Conservation (phyloP, 2,888 invertebrate genomes). For the Allygus modestus region DNA sequence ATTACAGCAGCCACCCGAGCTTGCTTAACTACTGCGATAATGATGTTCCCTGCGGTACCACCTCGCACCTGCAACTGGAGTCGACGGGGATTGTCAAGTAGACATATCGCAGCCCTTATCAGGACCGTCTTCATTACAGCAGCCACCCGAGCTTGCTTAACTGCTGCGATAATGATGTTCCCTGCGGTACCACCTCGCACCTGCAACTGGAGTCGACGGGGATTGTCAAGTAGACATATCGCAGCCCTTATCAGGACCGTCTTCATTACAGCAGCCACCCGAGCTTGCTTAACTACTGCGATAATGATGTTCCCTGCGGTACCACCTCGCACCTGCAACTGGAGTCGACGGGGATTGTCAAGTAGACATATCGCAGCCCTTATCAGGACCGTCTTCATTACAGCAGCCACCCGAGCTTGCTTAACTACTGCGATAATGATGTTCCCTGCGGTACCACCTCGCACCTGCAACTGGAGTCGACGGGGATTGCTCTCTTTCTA, state of each 20-base stretch:
- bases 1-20: slow-evolving; percentile 9
- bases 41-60: not conserved
- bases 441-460: not conserved
- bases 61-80: slow-evolving; percentile 15
- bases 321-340: not conserved
- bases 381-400: slow-evolving; percentile 27
- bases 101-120: not conserved
- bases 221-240: not conserved
- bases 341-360: not conserved
- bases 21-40: not conserved
- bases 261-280: slow-evolving; percentile 18
- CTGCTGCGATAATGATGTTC: not conserved
- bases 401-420: slow-evolving; percentile 18
- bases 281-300: not conserved
- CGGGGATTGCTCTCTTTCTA: not conserved
- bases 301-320: not conserved
- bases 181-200: not conserved
- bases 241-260: not conserved
- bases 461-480: slow-evolving; percentile 11
- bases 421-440: slow-evolving; percentile 20
- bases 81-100: not conserved
- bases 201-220: not conserved
- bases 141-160: slow-evolving; percentile 2
- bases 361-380: not conserved
- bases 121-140: slow-evolving; percentile 5